Percentiles rank a stretch among this genome's conserved stretches.
These are phyloP conservation scores for Ecliptopera silaceata DNA, from an alignment of 2,888 invertebrate species.

Conservation along the genomic window DNA sequence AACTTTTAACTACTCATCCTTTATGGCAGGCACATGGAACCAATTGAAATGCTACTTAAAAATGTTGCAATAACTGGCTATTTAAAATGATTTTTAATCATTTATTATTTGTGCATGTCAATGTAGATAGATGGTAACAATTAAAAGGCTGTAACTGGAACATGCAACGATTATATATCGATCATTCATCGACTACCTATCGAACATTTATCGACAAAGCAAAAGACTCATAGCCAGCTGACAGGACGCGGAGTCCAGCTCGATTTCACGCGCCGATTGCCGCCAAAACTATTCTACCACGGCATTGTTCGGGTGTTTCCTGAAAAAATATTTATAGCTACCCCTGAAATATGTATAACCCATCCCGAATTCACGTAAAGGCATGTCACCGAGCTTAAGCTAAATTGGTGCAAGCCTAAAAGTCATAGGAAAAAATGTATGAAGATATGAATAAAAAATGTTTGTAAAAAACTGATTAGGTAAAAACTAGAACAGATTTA, in stretches of 20 bases:
- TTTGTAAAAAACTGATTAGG: too few species aligned
- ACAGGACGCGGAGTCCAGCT: constrained; percentile 43
- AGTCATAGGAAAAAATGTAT: not conserved
- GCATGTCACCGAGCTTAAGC: not conserved
- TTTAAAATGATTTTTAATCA: too few species aligned
- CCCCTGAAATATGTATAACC: constrained; percentile 6
- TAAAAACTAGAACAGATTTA: too few species aligned
- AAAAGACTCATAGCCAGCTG: constrained; percentile 25
- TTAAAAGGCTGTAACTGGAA: too few species aligned
- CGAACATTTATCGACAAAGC: not conserved
- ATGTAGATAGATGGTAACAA: too few species aligned
- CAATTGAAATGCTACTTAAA: too few species aligned
- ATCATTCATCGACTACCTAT: constrained; percentile 10
- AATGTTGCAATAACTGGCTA: too few species aligned
- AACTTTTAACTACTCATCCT: too few species aligned
- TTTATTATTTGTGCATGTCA: too few species aligned
- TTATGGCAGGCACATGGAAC: too few species aligned
- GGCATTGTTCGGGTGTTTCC: constrained; percentile 23
- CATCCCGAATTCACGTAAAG: not conserved
- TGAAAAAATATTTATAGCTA: constrained; percentile 24
- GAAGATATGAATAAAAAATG: too few species aligned
- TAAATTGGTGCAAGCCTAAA: not conserved
- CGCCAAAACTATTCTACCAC: constrained; percentile 39
- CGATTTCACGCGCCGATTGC: constrained; percentile 55
- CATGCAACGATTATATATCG: not conserved